Evolutionary conservation across 1,140 invertebrate genomes (phyloP), one percentile per base, ranked within the genome.

Genomic region (Potamilus streckersoni): DNA sequence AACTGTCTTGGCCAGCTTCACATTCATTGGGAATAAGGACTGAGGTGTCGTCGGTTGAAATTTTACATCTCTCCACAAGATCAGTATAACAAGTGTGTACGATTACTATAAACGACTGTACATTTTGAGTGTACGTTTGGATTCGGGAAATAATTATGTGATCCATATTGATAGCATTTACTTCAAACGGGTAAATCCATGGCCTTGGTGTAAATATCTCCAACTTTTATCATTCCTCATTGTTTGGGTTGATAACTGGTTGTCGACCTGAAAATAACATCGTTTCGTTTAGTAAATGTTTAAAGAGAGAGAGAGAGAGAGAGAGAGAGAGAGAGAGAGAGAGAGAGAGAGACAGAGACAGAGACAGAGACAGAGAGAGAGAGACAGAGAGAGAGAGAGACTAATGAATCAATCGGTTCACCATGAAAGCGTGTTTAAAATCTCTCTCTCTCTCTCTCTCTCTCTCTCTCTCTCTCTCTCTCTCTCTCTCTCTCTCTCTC

Each of bases 1-100:
- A 63, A 13, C 20, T 65, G 14, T 65, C 23, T 66, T n/a, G 27
- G 20, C 19, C 58, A 19, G 57, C 13, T 66, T 58, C 49, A 16
- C 66, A 64, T 64, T 61, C 61, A 23, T 55, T 60, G 17, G 73
- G 68, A 70, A 64, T 56, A n/a, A 55, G 12, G 58, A 61, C 57
- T 70, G 59, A 55, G n/a, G 16, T 58, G 23, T 59, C 12, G 8
- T 68, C 27, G 49, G 15, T 68, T 38, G 16, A 38, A 17, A 23
- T 59, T 31, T 65, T 17, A 11, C 11, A 65, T 23, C 31, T 65
- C 20, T 65, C 63, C 56, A 66, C 15, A 60, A 70, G 20, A 58
- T 66, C 68, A 23, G 58, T 60, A 23, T 66, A 73, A 14, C 58
- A 63, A 56, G 68, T 68, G 38, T 15, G 23, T 12, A 60, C 63